These are phyloP conservation scores for Tympanuchus pallidicinctus DNA, from an alignment of 2,113 vertebrate genomes.

Conservation along the genomic window DNA sequence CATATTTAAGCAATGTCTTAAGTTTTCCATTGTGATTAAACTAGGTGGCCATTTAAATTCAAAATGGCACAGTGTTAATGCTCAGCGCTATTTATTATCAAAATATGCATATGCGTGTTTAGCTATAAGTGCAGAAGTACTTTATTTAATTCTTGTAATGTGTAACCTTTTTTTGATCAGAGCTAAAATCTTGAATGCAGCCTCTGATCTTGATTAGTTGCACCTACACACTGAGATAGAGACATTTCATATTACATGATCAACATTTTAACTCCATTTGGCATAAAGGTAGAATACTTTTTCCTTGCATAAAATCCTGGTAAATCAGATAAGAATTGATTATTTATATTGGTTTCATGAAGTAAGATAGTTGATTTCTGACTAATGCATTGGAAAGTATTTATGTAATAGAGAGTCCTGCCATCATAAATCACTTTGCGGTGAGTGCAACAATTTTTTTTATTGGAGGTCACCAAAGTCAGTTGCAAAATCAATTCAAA, in stretches of 20 bases:
- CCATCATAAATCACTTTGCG: conserved; percentile 52
- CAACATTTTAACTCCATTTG: conserved; percentile 47
- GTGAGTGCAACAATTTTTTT: conserved; percentile 54
- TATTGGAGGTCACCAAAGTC: conserved; percentile 49
- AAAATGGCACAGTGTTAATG: not conserved
- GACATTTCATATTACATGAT: not conserved
- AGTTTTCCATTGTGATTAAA: not conserved
- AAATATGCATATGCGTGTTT: not conserved
- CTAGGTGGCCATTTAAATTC: not conserved
- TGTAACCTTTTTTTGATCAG: not conserved
- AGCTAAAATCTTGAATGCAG: not conserved
- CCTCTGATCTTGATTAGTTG: conserved; percentile 24
- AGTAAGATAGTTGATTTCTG: conserved; percentile 60
- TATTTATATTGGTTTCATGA: conserved; percentile 72
- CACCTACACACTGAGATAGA: not conserved
- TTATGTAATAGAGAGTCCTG: conserved; percentile 49
- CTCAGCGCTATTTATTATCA: not conserved
- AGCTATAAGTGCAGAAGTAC: not conserved
- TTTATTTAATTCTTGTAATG: not conserved
- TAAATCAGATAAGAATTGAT: conserved; percentile 65
- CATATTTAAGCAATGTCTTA: not conserved
- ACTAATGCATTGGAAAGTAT: conserved; percentile 56
- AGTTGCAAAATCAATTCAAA: conserved; percentile 66
- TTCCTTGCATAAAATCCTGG: not conserved
- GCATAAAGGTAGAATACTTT: conserved; percentile 30